A percentile compares a stretch with the other conserved stretches of the same genome.
These are phyloP conservation scores for Epirrhoe tristata DNA, from an alignment of 2,888 invertebrate genomes.

Conservation along the genomic window DNA sequence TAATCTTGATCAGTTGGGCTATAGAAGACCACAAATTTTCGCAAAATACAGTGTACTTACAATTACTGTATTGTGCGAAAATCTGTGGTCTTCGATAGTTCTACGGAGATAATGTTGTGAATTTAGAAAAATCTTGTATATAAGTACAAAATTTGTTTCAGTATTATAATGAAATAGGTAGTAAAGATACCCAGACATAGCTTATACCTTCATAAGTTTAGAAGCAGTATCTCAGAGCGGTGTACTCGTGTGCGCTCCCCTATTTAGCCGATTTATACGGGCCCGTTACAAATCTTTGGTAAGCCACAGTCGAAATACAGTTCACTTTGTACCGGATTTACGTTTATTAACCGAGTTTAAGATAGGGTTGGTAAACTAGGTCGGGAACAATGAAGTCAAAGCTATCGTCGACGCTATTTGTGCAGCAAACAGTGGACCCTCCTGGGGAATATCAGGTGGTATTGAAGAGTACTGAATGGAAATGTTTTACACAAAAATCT, in stretches of 20 bases:
- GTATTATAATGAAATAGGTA: background rate
- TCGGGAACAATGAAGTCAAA: conserved; percentile 24
- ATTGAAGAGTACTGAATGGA: background rate
- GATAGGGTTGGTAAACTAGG: conserved; percentile 47
- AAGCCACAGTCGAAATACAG: conserved; percentile 71
- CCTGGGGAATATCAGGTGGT: background rate
- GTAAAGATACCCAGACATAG: background rate
- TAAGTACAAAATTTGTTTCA: too few relatives aligned
- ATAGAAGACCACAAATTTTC: too few relatives aligned
- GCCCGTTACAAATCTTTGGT: conserved; percentile 75
- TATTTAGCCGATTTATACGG: conserved; percentile 45
- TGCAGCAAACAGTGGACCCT: conserved; percentile 4
- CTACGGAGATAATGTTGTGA: too few relatives aligned
- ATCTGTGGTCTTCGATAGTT: too few relatives aligned
- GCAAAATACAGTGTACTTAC: too few relatives aligned
- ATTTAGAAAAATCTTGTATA: too few relatives aligned
- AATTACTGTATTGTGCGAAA: too few relatives aligned
- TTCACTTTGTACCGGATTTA: conserved; percentile 73
- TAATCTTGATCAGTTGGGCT: too few relatives aligned
- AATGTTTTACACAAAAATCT: background rate
- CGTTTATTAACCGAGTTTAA: conserved; percentile 70
- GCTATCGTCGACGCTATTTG: conserved; percentile 20
- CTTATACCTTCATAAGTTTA: background rate
- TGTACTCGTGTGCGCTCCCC: conserved; percentile 32
- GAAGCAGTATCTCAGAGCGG: conserved; percentile 1